Evolutionary conservation across 2,888 invertebrate species (phyloP), one percentile per base, ranked within the genome.

Genomic region (Hyppa rectilinea): DNA sequence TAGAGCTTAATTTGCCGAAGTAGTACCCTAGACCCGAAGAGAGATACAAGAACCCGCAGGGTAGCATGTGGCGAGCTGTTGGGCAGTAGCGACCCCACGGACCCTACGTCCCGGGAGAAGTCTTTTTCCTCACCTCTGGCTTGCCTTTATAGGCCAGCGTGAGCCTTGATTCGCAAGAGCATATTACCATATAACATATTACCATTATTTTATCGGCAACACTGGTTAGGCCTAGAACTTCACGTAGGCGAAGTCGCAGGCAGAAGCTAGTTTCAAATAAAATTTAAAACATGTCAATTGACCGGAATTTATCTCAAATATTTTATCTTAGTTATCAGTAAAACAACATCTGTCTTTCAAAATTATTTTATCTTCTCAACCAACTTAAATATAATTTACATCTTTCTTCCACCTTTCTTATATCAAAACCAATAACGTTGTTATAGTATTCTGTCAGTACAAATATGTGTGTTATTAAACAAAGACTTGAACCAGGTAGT

Each of bases 401-500:
- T 14, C 0, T 23, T 17, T 12, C 6, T 61, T 12, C 6, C 10
- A 20, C 4, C 2, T 50, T 26, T 29, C 4, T 12, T 49, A 2
- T 7, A 29, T 12, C 20, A 23, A n/a, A 31, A 23, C 3, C 23
- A n/a, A 29, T 38, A 12, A 23, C 5, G 6, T 45, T 5, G n/a
- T 26, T 34, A 17, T 6, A 34, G 14, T 31, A 0, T 52, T 47
- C 1, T 20, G 5, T 23, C 10, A 6, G 10, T 40, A 29, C 12
- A 40, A 52, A 9, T 6, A 12, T n/a, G 3, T n/a, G 4, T 45
- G 1, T 12, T 23, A 26, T 82, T 10, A 79, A 10, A 82, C 89
- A 70, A 86, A 92, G 63, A 92, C 85, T 73, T 91, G 85, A 0
- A 85, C 82, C 4, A 80, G 61, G 26, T 92, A 95, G 76, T 92